Conservation (phyloP, 1,140 invertebrate species). For the Habropoda laboriosa region DNA sequence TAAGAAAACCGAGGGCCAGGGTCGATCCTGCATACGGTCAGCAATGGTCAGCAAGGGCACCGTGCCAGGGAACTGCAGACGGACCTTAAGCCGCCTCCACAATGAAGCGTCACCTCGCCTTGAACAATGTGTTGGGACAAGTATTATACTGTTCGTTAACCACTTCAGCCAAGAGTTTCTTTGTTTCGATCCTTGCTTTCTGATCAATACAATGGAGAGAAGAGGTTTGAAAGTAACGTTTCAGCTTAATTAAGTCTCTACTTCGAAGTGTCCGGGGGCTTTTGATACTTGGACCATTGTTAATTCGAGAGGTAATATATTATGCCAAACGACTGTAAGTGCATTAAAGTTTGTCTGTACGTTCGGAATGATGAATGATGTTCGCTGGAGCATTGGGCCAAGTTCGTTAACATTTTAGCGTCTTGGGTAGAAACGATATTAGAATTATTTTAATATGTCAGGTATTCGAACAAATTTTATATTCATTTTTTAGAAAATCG, state of each 20-base stretch:
- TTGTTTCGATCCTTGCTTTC: not conserved
- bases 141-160: not conserved
- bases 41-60: constrained; percentile 65
- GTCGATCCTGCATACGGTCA: constrained; percentile 67
- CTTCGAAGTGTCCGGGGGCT: not conserved
- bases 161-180: not conserved
- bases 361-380: no score
- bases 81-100: constrained; percentile 53
- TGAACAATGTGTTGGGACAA: not conserved
- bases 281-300: not conserved
- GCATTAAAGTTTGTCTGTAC: no score
- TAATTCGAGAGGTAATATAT: no score
- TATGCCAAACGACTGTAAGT: no score
- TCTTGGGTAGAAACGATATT: no score
- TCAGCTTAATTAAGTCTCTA: not conserved
- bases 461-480: no score
- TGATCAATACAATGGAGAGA: no score
- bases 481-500: no score
- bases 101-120: not conserved
- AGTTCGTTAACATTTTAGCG: no score
- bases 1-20: constrained; percentile 56
- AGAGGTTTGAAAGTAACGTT: no score
- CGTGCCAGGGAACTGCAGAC: constrained; percentile 60
- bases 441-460: no score
- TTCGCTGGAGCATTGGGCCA: no score